Conservation (phyloP, 2,797 vertebrate genomes). For the Coccyzus lansbergi region DNA sequence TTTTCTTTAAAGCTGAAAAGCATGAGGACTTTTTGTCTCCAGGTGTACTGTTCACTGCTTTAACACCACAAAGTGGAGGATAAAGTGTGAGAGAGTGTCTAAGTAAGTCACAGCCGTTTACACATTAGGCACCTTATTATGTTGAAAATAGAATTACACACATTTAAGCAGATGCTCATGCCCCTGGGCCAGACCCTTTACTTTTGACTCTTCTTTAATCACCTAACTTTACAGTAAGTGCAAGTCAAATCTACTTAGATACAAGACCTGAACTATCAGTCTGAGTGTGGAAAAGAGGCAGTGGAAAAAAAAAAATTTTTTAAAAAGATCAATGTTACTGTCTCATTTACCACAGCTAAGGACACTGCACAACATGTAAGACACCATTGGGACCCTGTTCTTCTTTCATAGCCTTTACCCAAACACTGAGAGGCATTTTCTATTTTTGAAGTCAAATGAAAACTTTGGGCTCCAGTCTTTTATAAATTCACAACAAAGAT, state of each 20-base stretch:
- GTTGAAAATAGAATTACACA: slow-evolving; percentile 36
- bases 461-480: background rate
- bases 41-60: background rate
- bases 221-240: background rate
- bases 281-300: background rate
- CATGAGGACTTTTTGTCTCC: background rate
- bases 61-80: background rate
- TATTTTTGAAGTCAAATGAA: background rate
- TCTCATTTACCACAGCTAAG: background rate
- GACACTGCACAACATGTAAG: background rate
- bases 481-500: background rate
- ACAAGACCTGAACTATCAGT: background rate
- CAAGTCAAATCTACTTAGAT: background rate
- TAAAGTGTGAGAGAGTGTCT: background rate
- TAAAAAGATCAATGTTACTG: background rate
- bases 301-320: background rate
- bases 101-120: background rate
- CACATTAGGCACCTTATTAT: slow-evolving; percentile 8
- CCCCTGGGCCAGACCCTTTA: background rate
- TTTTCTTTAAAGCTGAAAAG: background rate
- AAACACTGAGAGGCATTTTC: background rate
- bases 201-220: slow-evolving; percentile 1
- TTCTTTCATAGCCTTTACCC: background rate
- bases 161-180: slow-evolving; percentile 22
- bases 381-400: background rate